phyloP scores from a whole-genome alignment of 2,888 invertebrate species.

The Lysandra coridon region DNA sequence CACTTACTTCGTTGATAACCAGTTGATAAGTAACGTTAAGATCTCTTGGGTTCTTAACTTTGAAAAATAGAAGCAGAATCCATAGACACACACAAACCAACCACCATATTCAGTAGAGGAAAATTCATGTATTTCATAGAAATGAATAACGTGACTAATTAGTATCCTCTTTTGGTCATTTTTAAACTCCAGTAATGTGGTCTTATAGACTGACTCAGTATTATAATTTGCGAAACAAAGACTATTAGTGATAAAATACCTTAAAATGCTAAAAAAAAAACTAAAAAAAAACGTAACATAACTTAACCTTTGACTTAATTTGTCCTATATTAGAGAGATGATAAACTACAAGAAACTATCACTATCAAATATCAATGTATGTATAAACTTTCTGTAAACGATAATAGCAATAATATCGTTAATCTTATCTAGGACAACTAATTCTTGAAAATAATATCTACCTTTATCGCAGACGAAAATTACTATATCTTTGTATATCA shows the following conservation, averaged over 20 bases:
- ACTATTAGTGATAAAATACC: not conserved
- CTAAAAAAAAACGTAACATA: not conserved
- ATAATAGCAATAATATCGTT: not conserved
- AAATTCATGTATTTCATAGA: not conserved
- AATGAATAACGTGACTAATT: not conserved
- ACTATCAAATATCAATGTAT: too few relatives aligned
- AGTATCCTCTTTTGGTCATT: not conserved
- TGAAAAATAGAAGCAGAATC: not conserved
- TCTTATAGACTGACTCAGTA: not conserved
- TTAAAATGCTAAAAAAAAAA: not conserved
- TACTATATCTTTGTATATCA: not conserved
- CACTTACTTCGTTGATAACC: not conserved
- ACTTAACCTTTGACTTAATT: too few relatives aligned
- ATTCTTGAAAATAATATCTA: not conserved
- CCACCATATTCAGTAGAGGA: not conserved
- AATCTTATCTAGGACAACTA: conserved; percentile 6
- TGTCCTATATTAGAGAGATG: too few relatives aligned
- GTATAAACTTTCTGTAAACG: not conserved
- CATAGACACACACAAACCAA: not conserved
- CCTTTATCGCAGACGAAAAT: conserved; percentile 2
- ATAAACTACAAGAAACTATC: too few relatives aligned
- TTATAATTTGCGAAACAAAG: not conserved
- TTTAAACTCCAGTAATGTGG: not conserved
- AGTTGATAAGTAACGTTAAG: not conserved
- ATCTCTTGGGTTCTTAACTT: not conserved